These are phyloP conservation scores for mouse (Mus musculus) DNA, from an alignment of 2,113 vertebrate genomes.

Conservation along the genomic window DNA sequence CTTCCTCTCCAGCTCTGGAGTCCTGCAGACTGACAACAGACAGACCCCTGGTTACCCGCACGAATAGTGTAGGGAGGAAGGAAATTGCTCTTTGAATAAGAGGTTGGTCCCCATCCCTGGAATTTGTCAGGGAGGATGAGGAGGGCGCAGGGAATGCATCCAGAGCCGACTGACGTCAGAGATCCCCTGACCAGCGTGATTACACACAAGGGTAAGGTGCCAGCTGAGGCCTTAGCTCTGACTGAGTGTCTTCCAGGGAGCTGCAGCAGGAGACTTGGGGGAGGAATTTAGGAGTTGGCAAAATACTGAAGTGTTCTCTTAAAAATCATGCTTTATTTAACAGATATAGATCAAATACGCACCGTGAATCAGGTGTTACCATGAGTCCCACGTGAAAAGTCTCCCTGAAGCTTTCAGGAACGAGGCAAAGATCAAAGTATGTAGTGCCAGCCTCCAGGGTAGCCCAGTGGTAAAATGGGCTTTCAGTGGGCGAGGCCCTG, in stretches of 20 bases:
- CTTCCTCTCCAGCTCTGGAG: not conserved
- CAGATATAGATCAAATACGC: not conserved
- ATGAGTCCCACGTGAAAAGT: not conserved
- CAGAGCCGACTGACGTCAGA: not conserved
- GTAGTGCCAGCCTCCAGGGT: not conserved
- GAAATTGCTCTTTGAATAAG: not conserved
- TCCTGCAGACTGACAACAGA: conserved; percentile 40
- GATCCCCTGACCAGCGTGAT: not conserved
- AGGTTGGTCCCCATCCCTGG: not conserved
- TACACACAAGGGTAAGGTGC: not conserved
- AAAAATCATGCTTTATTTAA: not conserved
- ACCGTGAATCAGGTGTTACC: not conserved
- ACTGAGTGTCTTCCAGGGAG: not conserved
- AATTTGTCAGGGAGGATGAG: conserved; percentile 34
- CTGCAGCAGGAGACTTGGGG: not conserved
- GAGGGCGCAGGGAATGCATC: not conserved
- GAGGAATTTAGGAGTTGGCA: conserved; percentile 39
- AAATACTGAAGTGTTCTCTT: not conserved
- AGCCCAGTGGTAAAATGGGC: not conserved
- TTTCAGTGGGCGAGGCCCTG: not conserved
- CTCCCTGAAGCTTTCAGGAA: not conserved
- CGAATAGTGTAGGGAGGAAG: not conserved
- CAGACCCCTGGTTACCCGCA: not conserved
- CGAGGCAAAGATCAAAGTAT: not conserved
- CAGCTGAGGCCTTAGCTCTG: not conserved